Evolutionary conservation across 2,888 invertebrate genomes (phyloP), one percentile per base, ranked within the genome.

Genomic region (Aphidius colemani): DNA sequence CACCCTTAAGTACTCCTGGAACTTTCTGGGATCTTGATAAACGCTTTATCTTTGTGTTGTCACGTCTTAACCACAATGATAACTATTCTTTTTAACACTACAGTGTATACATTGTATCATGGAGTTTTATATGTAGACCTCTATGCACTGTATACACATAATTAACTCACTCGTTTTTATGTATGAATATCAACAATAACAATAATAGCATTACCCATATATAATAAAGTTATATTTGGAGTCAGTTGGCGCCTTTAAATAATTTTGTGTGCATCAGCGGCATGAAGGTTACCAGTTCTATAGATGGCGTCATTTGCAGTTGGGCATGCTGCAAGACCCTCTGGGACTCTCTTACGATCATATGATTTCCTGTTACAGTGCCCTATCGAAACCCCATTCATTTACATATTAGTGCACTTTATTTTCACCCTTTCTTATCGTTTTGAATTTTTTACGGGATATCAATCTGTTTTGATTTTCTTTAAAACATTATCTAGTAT

Each of bases 341-440:
- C 39, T 30, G 56, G 63, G 49, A 59, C 57, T 66, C 69, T 71
- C 68, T 59, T 55, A 51, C 45, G 8, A 61, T 46, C 53, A 60
- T 67, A 68, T 81, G 76, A 64, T 73, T 67, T 67, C 81, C 81
- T 81, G 79, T 76, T 80, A 77, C 77, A 68, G 69, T 72, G 81
- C 80, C 81, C 81, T 81, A 81, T 81, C 77, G 74, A 77, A 78
- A 79, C 79, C 79, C 80, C 81, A 79, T 81, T 79, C 78, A 76
- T 79, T 78, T 79, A 75, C 74, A 73, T 76, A 72, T 67, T 67
- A 30, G 13, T 50, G n/a, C 57, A 43, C 40, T 30, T 30, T 30
- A 48, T 57, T 39, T 63, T 53, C 66, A 67, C 69, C 69, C 69
- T 67, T 69, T 50, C 49, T 39, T 30, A 30, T 30, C 3, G 30